These are phyloP conservation scores for Aegithalos caudatus DNA, from an alignment of 2,113 vertebrate species.

Conservation along the genomic window DNA sequence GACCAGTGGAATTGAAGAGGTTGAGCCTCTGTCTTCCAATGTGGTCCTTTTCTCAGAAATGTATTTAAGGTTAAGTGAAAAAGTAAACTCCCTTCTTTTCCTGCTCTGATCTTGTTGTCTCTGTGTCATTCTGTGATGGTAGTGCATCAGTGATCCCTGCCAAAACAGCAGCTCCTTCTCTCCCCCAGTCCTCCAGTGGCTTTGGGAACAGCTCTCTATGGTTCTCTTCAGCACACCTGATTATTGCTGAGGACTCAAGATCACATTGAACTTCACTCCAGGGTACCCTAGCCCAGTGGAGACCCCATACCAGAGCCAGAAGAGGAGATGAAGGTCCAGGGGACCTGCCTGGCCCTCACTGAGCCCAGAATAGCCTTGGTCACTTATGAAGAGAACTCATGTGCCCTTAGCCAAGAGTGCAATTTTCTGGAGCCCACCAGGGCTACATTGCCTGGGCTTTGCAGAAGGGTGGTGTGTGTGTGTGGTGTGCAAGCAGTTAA, in stretches of 20 bases:
- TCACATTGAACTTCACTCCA: accelerated
- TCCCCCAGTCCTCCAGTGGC: neutral
- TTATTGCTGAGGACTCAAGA: neutral
- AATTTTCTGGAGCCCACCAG: neutral
- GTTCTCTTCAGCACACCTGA: neutral
- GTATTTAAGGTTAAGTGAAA: no score
- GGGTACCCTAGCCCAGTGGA: neutral
- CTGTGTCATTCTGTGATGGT: no score
- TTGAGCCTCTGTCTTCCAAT: no score
- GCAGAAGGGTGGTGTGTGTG: neutral
- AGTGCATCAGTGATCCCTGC: no score
- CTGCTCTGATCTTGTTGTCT: no score
- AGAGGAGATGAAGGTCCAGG: neutral
- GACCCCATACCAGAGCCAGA: neutral
- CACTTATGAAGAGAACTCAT: neutral
- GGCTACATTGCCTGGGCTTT: neutral
- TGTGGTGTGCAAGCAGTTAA: neutral
- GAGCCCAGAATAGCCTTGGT: neutral
- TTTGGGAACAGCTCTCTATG: neutral
- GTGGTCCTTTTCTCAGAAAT: no score
- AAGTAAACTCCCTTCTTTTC: no score
- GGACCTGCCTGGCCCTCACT: accelerated
- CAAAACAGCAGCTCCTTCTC: neutral
- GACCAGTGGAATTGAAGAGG: no score
- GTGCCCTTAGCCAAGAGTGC: neutral